Evolutionary conservation across 2,888 invertebrate species (phyloP), one percentile per base, ranked within the genome.

Genomic region (Caenorhabditis sp.): DNA sequence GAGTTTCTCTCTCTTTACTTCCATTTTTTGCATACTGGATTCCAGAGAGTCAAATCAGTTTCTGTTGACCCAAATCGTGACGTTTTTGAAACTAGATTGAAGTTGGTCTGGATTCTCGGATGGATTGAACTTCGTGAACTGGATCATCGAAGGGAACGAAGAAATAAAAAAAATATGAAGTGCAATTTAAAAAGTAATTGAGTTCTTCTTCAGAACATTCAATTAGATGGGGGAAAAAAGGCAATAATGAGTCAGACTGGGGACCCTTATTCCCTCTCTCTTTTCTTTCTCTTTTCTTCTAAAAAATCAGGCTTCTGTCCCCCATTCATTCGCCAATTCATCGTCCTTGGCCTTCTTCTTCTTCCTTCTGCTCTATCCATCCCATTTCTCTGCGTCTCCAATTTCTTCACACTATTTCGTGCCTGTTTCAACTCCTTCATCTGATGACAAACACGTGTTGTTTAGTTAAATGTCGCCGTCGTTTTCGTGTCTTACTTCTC

Each of bases 391-490:
- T 68, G 28, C 31, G 35, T 41, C 44, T 76, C 76, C 44, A 22
- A 59, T 68, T 76, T 68, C 68, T 66, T 59, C 35, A 76, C 38
- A 68, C 66, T 76, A 38, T 64, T 47, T 61, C 49, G 7, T 44
- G 14, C 4, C 12, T 63, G 24, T 59, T 44, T 28, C 54, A 51
- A 47, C 76, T 76, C 58, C 66, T 75, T 75, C 75, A 58, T 75
- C 76, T 76, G 76, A 76, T 76, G 77, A 77, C 77, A 77, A 77
- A 77, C 77, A 77, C 77, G 77, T 77, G 77, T 77, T 77, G 77
- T 77, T 77, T 77, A 77, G 77, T 77, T 77, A 77, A 77, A 77
- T 77, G 77, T 69, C 76, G 69, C 44, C 63, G 61, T 69, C 75
- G 66, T 56, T 58, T 64, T 66, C n/a, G n/a, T 64, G 54, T 54